phyloP scores from a whole-genome alignment of 2,113 vertebrate genomes.

The Zingel zingel region DNA sequence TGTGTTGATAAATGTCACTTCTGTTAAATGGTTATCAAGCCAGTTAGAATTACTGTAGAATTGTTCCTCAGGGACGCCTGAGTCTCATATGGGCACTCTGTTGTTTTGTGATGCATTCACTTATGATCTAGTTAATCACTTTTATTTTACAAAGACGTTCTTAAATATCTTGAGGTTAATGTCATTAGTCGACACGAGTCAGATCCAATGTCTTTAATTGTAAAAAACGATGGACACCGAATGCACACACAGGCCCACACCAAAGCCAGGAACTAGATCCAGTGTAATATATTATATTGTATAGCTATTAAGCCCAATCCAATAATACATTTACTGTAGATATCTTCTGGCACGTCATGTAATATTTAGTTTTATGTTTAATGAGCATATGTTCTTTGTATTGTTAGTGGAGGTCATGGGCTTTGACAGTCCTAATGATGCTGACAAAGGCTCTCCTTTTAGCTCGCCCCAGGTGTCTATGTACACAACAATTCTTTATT shows the following conservation, averaged over 20 bases:
- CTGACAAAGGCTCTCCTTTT: conserved; percentile 38
- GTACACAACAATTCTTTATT: conserved; percentile 50
- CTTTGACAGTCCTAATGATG: conserved; percentile 18
- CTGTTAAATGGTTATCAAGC: conserved; percentile 61
- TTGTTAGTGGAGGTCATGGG: conserved; percentile 29
- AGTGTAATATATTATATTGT: background rate
- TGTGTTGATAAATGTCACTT: conserved; percentile 76
- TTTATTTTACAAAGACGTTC: conserved; percentile 32
- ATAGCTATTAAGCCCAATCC: background rate
- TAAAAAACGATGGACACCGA: conserved; percentile 11
- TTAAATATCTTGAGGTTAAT: conserved; percentile 37
- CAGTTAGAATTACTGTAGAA: conserved; percentile 55
- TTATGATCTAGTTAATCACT: conserved; percentile 43
- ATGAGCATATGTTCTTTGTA: conserved; percentile 18
- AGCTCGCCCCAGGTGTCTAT: conserved; percentile 36
- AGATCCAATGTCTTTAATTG: conserved; percentile 28
- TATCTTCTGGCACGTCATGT: background rate
- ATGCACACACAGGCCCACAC: background rate
- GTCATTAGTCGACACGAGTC: conserved; percentile 29
- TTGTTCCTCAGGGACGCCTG: conserved; percentile 46
- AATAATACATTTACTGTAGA: background rate
- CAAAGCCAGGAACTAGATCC: background rate
- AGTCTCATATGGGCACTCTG: conserved; percentile 16
- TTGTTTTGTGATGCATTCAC: conserved; percentile 44
- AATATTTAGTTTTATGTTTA: background rate